Evolutionary conservation across 2,888 invertebrate genomes (phyloP).

Genomic region (Apocheima hispidaria): DNA sequence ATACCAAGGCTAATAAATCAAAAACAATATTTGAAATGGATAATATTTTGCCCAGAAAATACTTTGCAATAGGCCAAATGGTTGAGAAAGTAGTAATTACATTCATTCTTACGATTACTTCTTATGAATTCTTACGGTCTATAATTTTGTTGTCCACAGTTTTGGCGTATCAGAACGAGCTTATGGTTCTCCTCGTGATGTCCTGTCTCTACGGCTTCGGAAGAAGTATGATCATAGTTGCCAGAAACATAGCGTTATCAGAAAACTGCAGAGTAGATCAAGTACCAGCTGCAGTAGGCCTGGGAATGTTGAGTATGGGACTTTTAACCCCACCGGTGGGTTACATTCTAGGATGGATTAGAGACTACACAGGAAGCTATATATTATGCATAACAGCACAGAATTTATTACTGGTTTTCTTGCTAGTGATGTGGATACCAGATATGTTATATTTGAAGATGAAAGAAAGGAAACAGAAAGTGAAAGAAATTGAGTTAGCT

Average conservation of each 20-base stretch:
- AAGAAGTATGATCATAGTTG: conserved; percentile 90
- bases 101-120: no score
- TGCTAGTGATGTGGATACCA: conserved; percentile 86
- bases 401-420: conserved; percentile 82
- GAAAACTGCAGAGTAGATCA: conserved; percentile 86
- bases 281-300: conserved; percentile 89
- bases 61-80: no score
- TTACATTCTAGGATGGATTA: conserved; percentile 88
- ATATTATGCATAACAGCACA: conserved; percentile 88
- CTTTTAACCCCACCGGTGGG: conserved; percentile 88
- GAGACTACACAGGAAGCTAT: conserved; percentile 88
- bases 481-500: conserved; percentile 48
- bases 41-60: no score
- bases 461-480: conserved; percentile 62
- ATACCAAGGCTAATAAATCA: no score
- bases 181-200: conserved; percentile 80
- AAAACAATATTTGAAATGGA: no score
- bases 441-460: conserved; percentile 80
- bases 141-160: conserved; percentile 69
- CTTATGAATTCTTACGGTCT: background rate
- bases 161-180: conserved; percentile 86
- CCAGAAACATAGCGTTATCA: conserved; percentile 89
- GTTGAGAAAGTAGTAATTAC: no score
- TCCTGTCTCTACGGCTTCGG: conserved; percentile 89
- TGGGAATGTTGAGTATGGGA: conserved; percentile 91